phyloP scores from a whole-genome alignment of 2,797 vertebrate genomes.

The Phrynocephalus vlangalii region DNA sequence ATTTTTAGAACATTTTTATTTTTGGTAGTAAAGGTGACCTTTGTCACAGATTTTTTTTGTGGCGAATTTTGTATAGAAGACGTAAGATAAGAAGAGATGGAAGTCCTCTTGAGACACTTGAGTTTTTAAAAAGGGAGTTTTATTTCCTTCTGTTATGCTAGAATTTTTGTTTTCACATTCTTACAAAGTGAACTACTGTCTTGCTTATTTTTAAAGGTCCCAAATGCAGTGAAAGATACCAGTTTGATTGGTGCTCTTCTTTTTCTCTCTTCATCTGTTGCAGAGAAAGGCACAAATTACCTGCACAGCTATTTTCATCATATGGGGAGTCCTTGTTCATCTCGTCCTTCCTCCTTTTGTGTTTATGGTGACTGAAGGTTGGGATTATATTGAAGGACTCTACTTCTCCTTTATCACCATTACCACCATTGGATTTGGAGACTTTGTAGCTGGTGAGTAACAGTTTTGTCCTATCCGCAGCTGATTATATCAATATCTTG shows the following conservation, averaged over 20 bases:
- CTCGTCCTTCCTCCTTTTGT: constrained; percentile 95
- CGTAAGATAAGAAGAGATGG: no score
- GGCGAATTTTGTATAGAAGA: neutral
- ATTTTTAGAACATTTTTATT: neutral
- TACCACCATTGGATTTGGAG: constrained; percentile 97
- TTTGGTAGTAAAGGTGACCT: neutral
- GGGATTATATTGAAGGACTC: constrained; percentile 94
- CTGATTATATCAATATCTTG: neutral
- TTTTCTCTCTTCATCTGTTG: constrained; percentile 22
- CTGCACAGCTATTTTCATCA: constrained; percentile 94
- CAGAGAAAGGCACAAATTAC: constrained; percentile 96
- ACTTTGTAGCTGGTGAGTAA: constrained; percentile 93
- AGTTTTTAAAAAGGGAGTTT: neutral
- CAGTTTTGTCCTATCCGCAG: constrained; percentile 12
- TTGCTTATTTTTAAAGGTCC: neutral
- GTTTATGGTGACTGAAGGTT: constrained; percentile 96
- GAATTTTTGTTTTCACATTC: neutral
- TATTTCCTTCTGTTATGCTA: constrained; percentile 2
- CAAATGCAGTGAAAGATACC: neutral
- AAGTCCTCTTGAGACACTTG: no score
- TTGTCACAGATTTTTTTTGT: neutral
- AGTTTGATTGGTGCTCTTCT: neutral
- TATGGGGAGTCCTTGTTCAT: constrained; percentile 95
- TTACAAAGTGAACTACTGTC: constrained; percentile 9
- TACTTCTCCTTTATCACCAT: constrained; percentile 99